Percentiles rank a stretch among this genome's conserved stretches.
phyloP scores from a whole-genome alignment of 1,140 invertebrate species.

The Nasonia giraulti region DNA sequence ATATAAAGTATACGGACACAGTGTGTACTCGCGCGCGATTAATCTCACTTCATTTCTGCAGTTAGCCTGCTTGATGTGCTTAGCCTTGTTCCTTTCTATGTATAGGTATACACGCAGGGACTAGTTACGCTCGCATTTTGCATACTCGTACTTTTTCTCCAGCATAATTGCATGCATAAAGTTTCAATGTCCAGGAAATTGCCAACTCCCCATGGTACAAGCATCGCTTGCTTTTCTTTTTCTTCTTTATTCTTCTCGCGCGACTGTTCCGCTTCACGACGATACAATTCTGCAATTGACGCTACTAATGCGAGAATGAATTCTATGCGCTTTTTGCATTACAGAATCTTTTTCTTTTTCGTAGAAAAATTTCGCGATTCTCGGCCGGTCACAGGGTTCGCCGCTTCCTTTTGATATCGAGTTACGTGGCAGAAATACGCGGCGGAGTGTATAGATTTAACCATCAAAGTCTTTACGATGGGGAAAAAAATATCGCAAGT shows the following conservation, averaged over 20 bases:
- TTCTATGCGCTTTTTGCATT: background rate
- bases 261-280: background rate
- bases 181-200: constrained; percentile 31
- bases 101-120: background rate
- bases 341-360: background rate
- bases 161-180: constrained; percentile 38
- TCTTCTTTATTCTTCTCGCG: background rate
- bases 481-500: constrained; percentile 2
- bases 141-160: background rate
- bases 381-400: background rate
- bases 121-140: background rate
- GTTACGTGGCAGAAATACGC: background rate
- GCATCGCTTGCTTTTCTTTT: background rate
- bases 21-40: background rate
- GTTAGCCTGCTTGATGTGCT: background rate
- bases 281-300: constrained; percentile 3
- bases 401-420: background rate
- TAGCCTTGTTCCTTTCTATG: background rate
- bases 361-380: background rate
- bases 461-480: constrained; percentile 30
- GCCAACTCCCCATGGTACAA: constrained; percentile 13
- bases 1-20: background rate
- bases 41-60: constrained; percentile 1
- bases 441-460: background rate
- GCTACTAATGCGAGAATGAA: background rate